Evolutionary conservation across 1,140 invertebrate species (phyloP), one percentile per base, ranked within the genome.

Genomic region (Heliconius hermathena): DNA sequence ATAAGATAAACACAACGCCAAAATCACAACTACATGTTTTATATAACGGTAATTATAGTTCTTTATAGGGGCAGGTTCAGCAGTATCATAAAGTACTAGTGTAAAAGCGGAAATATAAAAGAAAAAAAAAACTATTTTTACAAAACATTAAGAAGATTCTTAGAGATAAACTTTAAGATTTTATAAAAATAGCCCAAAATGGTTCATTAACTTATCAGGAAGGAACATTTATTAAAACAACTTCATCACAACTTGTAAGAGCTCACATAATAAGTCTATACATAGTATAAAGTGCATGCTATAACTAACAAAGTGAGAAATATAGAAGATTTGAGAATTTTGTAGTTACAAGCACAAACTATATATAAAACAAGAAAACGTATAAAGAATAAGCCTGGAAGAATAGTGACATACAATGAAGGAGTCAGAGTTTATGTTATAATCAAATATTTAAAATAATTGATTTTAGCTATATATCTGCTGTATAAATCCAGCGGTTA

Each of bases 1-100:
- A 88, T 87, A 85, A 74, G 83, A 84, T 87, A 84, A 90, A 90
- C 91, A 91, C 90, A 91, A 92, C 89, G 86, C 89, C 87, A 84
- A 87, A 79, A 84, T 90, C 90, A 91, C 90, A 92, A 91, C 91
- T 91, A 90, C 87, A 87, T 81, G 85, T 83, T 89, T 76, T 81
- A 74, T 71, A 54, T 78, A 81, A 76, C 73, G 72, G 57, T 76
- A 46, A 49, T 18, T 52, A 49, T 77, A 74, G 52, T 41, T 77
- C 66, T 74, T 22, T 22, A 72, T 57, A 66, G 46, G 71, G 73
- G 18, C 54, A 52, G 73, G 38, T 29, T 73, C 60, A 78, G 49
- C 18, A 20, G 49, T 66, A 66, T 66, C 60, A 16, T 29, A 66
- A 66, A 66, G 26, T 66, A 29, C 60, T 66, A 29, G 60, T 66